Percentiles rank a stretch among this genome's conserved stretches.
phyloP scores from a whole-genome alignment of 2,888 invertebrate species.

The Anthophora plumipes region DNA sequence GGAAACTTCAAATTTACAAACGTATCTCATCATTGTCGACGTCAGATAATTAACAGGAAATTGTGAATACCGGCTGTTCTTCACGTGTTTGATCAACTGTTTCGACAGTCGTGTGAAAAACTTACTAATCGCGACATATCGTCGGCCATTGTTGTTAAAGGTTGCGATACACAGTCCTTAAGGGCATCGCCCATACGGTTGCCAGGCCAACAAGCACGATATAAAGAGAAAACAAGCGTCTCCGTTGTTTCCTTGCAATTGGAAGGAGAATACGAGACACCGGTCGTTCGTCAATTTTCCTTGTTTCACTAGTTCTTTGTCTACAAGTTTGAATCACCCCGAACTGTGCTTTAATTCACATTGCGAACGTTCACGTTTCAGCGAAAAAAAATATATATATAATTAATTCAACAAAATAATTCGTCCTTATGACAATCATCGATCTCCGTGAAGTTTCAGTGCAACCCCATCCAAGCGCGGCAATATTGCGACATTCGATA shows the following conservation, averaged over 20 bases:
- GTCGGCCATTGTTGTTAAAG: conserved; percentile 33
- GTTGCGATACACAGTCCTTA: conserved; percentile 50
- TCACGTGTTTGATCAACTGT: conserved; percentile 41
- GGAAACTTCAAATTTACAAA: background rate
- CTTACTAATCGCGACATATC: background rate
- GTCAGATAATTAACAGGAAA: background rate
- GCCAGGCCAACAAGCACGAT: conserved; percentile 67
- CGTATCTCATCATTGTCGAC: background rate
- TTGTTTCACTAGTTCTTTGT: background rate
- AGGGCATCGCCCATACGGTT: conserved; percentile 64
- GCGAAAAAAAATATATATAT: background rate
- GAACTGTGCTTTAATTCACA: background rate
- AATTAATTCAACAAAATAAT: background rate
- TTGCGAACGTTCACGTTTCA: background rate
- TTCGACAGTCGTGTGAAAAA: conserved; percentile 41
- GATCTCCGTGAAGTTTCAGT: background rate
- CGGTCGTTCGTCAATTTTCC: conserved; percentile 42
- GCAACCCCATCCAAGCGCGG: no score
- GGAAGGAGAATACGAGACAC: conserved; percentile 35
- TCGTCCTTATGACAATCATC: background rate
- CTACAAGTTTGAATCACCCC: background rate
- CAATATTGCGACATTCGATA: background rate
- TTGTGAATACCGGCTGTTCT: background rate
- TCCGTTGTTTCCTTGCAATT: conserved; percentile 38
- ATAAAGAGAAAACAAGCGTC: conserved; percentile 66